phyloP scores from a whole-genome alignment of 2,888 invertebrate genomes.

The Hyppa rectilinea region DNA sequence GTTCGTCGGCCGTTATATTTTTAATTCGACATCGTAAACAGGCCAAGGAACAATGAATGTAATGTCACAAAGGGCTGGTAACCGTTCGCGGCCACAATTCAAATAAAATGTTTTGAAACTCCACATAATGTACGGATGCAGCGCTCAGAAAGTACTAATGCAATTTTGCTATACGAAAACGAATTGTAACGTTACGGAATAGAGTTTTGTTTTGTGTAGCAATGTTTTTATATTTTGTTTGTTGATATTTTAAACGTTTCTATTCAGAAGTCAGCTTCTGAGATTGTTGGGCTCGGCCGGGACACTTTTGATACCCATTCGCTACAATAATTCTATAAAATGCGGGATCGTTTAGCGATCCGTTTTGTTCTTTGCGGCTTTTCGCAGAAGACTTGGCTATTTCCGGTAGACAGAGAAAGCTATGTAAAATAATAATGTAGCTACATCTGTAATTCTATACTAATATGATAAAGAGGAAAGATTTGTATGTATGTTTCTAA shows the following conservation, averaged over 20 bases:
- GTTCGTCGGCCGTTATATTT: constrained; percentile 46
- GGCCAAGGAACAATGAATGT: constrained; percentile 59
- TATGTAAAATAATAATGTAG: too few relatives aligned
- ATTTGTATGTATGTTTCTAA: too few relatives aligned
- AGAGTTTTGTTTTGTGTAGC: constrained; percentile 29
- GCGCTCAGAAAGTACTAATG: constrained; percentile 47
- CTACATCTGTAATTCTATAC: too few relatives aligned
- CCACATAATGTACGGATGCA: constrained; percentile 48
- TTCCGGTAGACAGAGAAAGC: not conserved
- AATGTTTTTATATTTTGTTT: constrained; percentile 30
- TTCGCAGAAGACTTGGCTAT: too few relatives aligned
- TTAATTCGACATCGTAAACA: constrained; percentile 59
- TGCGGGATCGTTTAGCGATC: constrained; percentile 4
- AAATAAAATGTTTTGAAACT: constrained; percentile 64
- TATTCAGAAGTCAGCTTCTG: constrained; percentile 32
- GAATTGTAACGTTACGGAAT: not conserved
- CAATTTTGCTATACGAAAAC: constrained; percentile 23
- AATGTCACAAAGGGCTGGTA: constrained; percentile 63
- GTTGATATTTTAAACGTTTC: constrained; percentile 51
- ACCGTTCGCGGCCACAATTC: constrained; percentile 54
- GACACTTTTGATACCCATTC: constrained; percentile 27
- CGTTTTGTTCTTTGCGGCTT: constrained; percentile 5
- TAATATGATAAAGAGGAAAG: too few relatives aligned
- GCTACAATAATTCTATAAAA: constrained; percentile 37
- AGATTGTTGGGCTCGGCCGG: constrained; percentile 27